A percentile compares a stretch with the other conserved stretches of the same genome.
Evolutionary conservation across 2,797 vertebrate species (phyloP).

Genomic region (Rhincodon typus): DNA sequence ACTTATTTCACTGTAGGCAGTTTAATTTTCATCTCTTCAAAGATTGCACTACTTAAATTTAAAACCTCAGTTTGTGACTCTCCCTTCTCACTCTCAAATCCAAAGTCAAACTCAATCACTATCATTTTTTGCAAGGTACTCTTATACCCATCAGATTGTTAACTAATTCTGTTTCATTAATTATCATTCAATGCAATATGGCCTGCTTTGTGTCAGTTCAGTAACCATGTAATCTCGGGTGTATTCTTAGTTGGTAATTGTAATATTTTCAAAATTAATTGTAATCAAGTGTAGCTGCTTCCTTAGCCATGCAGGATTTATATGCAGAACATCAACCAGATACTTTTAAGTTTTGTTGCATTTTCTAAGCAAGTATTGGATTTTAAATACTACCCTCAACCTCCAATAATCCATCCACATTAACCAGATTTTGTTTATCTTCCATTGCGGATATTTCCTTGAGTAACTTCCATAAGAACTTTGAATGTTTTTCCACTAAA

Average conservation of each 20-base stretch:
- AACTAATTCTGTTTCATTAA: neutral
- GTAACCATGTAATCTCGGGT: neutral
- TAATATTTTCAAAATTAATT: neutral
- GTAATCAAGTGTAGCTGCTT: neutral
- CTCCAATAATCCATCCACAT: neutral
- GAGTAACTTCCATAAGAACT: neutral
- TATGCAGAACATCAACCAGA: neutral
- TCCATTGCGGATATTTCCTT: neutral
- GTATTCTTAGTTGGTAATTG: neutral
- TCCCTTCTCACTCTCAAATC: neutral
- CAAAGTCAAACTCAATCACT: neutral
- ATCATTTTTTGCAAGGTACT: neutral
- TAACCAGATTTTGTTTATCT: neutral
- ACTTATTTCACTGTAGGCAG: neutral
- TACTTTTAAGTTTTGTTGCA: neutral
- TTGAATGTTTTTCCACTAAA: neutral
- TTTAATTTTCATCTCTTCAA: neutral
- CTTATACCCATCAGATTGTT: neutral
- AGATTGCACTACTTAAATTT: neutral
- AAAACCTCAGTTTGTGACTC: neutral
- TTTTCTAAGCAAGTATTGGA: neutral
- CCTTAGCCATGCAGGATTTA: neutral
- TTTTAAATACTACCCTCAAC: neutral
- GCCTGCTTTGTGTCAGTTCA: neutral
- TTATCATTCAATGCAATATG: neutral